These are phyloP conservation scores for Holothuria glaberrima DNA, from an alignment of 35 echinoderm and acorn worm genomes.

Conservation along the genomic window DNA sequence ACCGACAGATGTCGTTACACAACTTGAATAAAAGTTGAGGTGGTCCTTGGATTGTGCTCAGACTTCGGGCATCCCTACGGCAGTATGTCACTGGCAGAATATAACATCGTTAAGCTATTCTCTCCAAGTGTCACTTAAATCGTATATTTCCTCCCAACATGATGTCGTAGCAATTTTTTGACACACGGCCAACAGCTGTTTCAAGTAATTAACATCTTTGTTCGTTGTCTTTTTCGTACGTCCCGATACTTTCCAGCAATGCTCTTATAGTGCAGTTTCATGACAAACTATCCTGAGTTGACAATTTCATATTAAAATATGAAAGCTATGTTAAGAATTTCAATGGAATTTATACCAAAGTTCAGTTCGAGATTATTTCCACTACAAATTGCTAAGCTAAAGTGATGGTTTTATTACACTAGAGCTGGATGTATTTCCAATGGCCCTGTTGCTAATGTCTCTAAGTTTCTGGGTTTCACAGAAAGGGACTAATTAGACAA, in stretches of 20 bases:
- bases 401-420: slow-evolving; percentile 29
- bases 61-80: neutral
- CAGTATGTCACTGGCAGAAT: slow-evolving; percentile 14
- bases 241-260: slow-evolving; percentile 41
- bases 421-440: neutral
- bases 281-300: slow-evolving; percentile 45
- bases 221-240: slow-evolving; percentile 44
- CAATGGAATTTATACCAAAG: slow-evolving; percentile 57
- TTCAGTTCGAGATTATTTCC: slow-evolving; percentile 52
- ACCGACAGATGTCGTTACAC: slow-evolving; percentile 28
- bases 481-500: slow-evolving; percentile 41
- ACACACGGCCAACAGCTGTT: slow-evolving; percentile 51
- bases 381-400: slow-evolving; percentile 47
- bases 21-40: neutral
- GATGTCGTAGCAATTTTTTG: slow-evolving; percentile 53
- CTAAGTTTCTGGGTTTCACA: neutral
- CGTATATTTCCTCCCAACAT: slow-evolving; percentile 53
- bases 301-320: slow-evolving; percentile 53
- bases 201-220: slow-evolving; percentile 35
- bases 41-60: neutral
- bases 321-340: slow-evolving; percentile 55
- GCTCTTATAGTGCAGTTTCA: slow-evolving; percentile 33
- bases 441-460: neutral
- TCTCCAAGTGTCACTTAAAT: slow-evolving; percentile 41
- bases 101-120: slow-evolving; percentile 38